Conservation (phyloP, 2,113 vertebrate species). For the Meleagris gallopavo region DNA sequence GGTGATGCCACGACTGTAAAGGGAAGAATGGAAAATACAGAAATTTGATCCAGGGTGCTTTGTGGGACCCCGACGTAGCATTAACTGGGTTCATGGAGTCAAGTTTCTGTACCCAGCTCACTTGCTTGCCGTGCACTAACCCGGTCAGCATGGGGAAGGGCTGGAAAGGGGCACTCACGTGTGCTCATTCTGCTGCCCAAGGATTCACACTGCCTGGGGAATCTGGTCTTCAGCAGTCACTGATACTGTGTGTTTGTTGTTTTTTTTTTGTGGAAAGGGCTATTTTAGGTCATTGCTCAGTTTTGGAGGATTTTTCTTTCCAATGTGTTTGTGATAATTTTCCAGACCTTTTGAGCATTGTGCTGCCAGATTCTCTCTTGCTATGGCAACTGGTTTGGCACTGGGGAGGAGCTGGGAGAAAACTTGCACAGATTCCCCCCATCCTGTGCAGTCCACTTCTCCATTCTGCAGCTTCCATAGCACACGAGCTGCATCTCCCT, state of each 20-base stretch:
- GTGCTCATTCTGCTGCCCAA: background rate
- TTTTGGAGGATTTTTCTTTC: background rate
- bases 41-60: background rate
- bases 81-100: background rate
- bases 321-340: conserved; percentile 26
- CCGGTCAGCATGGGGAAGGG: accelerated
- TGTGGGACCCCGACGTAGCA: accelerated
- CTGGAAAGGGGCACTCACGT: background rate
- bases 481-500: conserved; percentile 18
- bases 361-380: background rate
- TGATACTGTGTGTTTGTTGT: background rate
- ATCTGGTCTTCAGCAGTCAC: conserved; percentile 2
- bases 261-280: background rate
- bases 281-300: conserved; percentile 14
- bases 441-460: background rate
- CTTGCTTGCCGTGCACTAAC: background rate
- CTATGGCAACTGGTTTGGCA: conserved; percentile 23
- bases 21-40: background rate
- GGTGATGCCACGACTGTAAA: background rate
- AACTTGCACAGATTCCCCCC: conserved; percentile 21
- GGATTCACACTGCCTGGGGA: background rate
- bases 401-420: conserved; percentile 46
- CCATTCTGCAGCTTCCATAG: background rate
- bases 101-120: background rate
- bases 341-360: conserved; percentile 16